Base-by-base conservation (phyloP, 2,888 invertebrate species). In the Dryomyza anilis region DNA sequence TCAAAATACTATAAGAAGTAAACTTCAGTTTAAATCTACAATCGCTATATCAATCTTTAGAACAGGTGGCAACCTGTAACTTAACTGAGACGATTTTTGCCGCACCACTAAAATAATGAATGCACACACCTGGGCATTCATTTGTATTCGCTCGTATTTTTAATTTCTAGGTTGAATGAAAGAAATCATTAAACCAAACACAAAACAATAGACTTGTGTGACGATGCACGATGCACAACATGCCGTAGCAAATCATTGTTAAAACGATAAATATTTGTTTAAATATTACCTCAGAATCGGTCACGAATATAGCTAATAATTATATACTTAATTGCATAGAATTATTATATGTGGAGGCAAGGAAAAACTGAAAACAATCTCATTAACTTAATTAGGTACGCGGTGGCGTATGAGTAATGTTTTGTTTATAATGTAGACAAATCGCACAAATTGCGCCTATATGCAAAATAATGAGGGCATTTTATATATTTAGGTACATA, bases 381-480 rank as follows among this genome's bases (percentile, higher is more conserved):
- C 55, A 55, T 61, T 61, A 25, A 39, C 52, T 53, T 61, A 61
- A 61, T 61, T 61, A 61, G 61, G 36, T 43, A 52, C 61, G 52
- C 61, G 33, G 55, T 36, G 39, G 52, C 61, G 52, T 52, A 61
- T 61, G 61, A 61, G 61, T 61, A 61, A 61, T 21, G 12, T 39
- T n/a, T 39, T 3, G n/a, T n/a, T n/a, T n/a, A n/a, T n/a, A n/a
- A n/a, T n/a, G n/a, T n/a, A n/a, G n/a, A n/a, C n/a, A n/a, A n/a
- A n/a, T n/a, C n/a, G n/a, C n/a, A n/a, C n/a, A n/a, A n/a, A n/a
- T n/a, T n/a, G n/a, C n/a, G n/a, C n/a, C n/a, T n/a, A n/a, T n/a
- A n/a, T n/a, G n/a, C n/a, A n/a, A n/a, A n/a, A n/a, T n/a, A n/a
- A n/a, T n/a, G n/a, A n/a, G n/a, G n/a, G n/a, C n/a, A n/a, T n/a